These are phyloP conservation scores for Parnassius smintheus DNA, from an alignment of 2,888 invertebrate genomes.

Conservation along the genomic window DNA sequence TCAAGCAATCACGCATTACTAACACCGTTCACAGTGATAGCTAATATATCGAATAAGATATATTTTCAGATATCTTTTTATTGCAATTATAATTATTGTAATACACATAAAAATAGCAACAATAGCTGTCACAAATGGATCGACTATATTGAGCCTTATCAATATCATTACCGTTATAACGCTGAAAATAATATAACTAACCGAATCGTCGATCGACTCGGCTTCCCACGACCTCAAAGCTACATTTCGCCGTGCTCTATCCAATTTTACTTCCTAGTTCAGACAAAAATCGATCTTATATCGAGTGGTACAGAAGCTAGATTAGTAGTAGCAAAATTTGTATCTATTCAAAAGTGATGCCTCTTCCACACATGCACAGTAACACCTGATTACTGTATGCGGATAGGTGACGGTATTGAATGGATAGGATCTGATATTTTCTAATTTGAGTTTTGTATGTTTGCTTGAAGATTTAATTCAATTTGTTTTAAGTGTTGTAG, in stretches of 20 bases:
- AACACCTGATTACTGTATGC: conserved; percentile 56
- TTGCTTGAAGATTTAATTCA: conserved; percentile 38
- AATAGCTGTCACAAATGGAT: conserved; percentile 3
- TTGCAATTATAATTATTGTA: no score
- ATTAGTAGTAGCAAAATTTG: conserved; percentile 41
- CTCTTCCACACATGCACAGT: conserved; percentile 59
- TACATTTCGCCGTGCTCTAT: conserved; percentile 74
- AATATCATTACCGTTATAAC: conserved; percentile 68
- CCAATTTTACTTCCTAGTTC: conserved; percentile 75
- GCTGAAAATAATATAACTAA: conserved; percentile 65
- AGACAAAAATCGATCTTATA: conserved; percentile 46
- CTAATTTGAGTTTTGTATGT: conserved; percentile 32
- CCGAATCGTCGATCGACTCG: conserved; percentile 62
- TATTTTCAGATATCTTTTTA: no score
- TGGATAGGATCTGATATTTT: conserved; percentile 31
- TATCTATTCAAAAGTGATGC: conserved; percentile 69
- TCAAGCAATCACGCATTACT: no score
- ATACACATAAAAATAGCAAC: neutral
- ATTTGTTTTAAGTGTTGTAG: conserved; percentile 37
- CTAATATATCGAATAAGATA: no score
- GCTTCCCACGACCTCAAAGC: conserved; percentile 76
- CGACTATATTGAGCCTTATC: conserved; percentile 50
- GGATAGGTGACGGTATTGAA: conserved; percentile 42
- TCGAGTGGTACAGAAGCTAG: conserved; percentile 38
- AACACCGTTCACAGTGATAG: no score